Base-by-base conservation (phyloP, 2,797 vertebrate genomes). In the Trachops cirrhosus region DNA sequence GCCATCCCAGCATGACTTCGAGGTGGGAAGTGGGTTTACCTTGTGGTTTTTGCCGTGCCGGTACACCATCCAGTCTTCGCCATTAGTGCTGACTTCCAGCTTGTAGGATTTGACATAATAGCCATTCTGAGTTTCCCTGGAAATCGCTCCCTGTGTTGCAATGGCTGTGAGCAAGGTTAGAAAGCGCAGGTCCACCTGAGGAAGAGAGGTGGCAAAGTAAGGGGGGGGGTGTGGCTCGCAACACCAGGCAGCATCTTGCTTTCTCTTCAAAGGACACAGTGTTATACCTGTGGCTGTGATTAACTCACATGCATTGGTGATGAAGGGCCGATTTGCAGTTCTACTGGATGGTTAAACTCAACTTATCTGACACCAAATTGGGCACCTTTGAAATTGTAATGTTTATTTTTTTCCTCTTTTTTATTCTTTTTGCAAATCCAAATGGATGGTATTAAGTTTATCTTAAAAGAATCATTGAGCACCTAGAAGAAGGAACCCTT, bases 51-150 rank as follows among this genome's bases (percentile, higher is more conserved):
- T 99, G 98, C 99, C 99, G 0, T 99, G 99, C 39, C 99, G 98
- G 98, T 99, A 99, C 95, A 99, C 98, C 99, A 99, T 99, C 99
- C 99, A 99, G 98, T 99, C 99, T 96, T 99, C 99, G 1, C 99
- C 99, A 0, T 99, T 99, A 62, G 99, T 99, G 99, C 99, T 99
- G 98, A 99, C 99, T 98, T 99, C 99, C 97, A 99, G 98, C 97
- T 99, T 99, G 98, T 99, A 99, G 46, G 99, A 99, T 94, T 99
- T 99, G 94, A 99, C 99, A 15, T 99, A 99, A 97, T 99, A 99
- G 29, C 98, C 98, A 91, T 99, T 99, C 94, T 99, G 98, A 0
- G 99, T 99, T 97, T 99, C 99, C 98, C 99, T 99, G 0, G 99
- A 99, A 97, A 99, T 98, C 52, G 99, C 99, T 0, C 99, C 99